phyloP scores from a whole-genome alignment of 2,888 invertebrate species.

The Latrodectus elegans region DNA sequence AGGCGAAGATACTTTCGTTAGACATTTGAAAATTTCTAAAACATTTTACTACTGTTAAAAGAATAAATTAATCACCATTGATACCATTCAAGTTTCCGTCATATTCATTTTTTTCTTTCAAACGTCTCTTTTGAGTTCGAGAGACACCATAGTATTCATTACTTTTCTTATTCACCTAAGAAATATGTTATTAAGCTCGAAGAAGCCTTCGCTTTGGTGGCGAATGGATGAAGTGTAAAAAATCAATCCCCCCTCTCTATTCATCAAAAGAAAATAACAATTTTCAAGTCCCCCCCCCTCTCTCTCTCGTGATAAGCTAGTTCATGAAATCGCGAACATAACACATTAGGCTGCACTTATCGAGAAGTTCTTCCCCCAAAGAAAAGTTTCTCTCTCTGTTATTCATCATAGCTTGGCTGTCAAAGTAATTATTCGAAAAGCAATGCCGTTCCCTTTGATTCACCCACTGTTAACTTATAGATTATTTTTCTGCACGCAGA shows the following conservation, averaged over 20 bases:
- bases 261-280: conserved; percentile 64
- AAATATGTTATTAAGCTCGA: conserved; percentile 53
- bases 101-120: conserved; percentile 12
- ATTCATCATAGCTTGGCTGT: conserved; percentile 58
- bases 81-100: neutral
- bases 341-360: conserved; percentile 62
- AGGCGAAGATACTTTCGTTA: too few species aligned
- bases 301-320: conserved; percentile 48
- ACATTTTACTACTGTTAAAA: conserved; percentile 47
- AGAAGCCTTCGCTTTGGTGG: conserved; percentile 11
- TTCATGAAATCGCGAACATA: conserved; percentile 61
- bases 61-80: conserved; percentile 44
- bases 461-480: conserved; percentile 59
- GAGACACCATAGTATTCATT: neutral
- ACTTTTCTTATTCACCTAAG: conserved; percentile 15
- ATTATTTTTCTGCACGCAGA: conserved; percentile 51
- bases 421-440: conserved; percentile 64
- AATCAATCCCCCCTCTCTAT: conserved; percentile 29
- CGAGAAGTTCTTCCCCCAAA: conserved; percentile 49
- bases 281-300: conserved; percentile 47
- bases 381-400: conserved; percentile 51
- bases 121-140: neutral
- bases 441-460: conserved; percentile 46
- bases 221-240: conserved; percentile 10
- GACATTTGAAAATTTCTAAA: conserved; percentile 40